phyloP scores from a whole-genome alignment of 2,888 invertebrate genomes.

The Troides helena region DNA sequence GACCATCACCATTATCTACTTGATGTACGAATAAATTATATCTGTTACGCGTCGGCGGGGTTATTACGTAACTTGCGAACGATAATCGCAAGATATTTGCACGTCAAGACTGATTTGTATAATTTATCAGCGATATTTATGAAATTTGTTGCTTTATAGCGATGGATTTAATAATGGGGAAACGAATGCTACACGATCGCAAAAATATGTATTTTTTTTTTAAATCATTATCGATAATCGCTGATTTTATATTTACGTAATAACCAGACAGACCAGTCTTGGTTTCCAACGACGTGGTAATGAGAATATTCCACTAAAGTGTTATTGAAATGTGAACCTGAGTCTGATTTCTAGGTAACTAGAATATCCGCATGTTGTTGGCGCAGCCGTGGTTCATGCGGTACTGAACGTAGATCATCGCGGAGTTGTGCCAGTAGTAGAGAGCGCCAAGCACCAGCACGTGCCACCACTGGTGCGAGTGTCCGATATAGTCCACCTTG shows the following conservation, averaged over 20 bases:
- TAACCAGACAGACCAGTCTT: background rate
- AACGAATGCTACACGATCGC: too few species aligned
- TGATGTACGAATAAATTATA: background rate
- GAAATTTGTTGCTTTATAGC: too few species aligned
- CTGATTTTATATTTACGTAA: too few species aligned
- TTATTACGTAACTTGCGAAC: too few species aligned
- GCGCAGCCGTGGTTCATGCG: constrained; percentile 89
- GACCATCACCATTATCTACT: background rate
- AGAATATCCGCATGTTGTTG: constrained; percentile 82
- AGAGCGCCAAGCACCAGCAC: constrained; percentile 92
- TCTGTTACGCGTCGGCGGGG: too few species aligned
- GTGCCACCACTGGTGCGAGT: constrained; percentile 99
- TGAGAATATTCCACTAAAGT: background rate
- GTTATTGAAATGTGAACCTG: background rate
- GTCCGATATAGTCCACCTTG: constrained; percentile 94
- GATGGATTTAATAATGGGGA: too few species aligned
- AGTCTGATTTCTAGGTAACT: constrained; percentile 28
- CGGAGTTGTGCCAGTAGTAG: constrained; percentile 96
- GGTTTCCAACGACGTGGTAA: background rate
- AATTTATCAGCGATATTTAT: too few species aligned
- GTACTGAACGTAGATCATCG: constrained; percentile 89
- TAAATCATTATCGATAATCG: too few species aligned
- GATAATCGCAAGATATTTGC: too few species aligned
- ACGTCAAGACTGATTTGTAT: too few species aligned
- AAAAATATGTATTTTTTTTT: too few species aligned